These are phyloP conservation scores for Neoniphon sammara DNA, from an alignment of 2,797 vertebrate species.

Conservation along the genomic window DNA sequence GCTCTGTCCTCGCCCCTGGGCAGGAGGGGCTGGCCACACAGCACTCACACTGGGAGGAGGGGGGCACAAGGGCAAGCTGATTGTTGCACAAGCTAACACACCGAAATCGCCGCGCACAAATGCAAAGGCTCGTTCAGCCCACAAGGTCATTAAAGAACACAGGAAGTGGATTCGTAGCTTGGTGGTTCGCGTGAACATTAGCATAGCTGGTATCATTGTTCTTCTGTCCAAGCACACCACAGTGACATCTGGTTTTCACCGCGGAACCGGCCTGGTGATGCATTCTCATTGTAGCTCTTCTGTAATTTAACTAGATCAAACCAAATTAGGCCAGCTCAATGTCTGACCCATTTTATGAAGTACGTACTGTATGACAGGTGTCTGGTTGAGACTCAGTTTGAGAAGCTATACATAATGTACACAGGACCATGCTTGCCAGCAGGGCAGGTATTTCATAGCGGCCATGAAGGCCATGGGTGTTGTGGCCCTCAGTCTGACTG, in stretches of 20 bases:
- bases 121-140: constrained; percentile 53
- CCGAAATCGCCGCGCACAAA: constrained; percentile 48
- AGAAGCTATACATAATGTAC: not conserved
- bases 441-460: no score
- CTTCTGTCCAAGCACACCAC: not conserved
- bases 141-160: constrained; percentile 68
- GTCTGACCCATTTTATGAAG: constrained; percentile 72
- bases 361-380: constrained; percentile 44
- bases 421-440: no score
- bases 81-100: constrained; percentile 70
- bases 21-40: constrained; percentile 73
- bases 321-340: constrained; percentile 74
- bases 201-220: constrained; percentile 37
- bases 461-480: no score
- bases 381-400: constrained; percentile 22
- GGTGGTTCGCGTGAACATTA: constrained; percentile 58
- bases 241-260: not conserved
- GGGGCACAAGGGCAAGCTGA: constrained; percentile 72
- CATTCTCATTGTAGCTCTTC: constrained; percentile 9
- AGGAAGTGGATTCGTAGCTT: constrained; percentile 44
- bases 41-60: constrained; percentile 63
- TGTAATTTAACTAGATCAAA: constrained; percentile 70
- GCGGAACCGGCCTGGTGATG: not conserved
- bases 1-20: constrained; percentile 79
- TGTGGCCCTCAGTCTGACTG: no score